Base-by-base conservation (phyloP, 1,140 invertebrate genomes). In the Macrobrachium nipponense region DNA sequence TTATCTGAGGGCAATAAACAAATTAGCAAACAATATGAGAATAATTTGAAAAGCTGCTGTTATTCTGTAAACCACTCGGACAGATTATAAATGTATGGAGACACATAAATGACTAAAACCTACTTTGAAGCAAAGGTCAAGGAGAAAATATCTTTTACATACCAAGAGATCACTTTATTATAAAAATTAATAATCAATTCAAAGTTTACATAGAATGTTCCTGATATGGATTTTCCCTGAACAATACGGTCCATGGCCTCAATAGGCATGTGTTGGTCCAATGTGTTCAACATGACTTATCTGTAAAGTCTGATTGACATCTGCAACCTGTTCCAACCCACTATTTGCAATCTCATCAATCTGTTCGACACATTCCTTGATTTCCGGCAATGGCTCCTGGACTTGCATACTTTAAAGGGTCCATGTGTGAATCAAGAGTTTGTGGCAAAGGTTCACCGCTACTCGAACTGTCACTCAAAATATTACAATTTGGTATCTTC, bases 191-290 rank as follows among this genome's bases (percentile, higher is more conserved):
- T 36, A 36, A 36, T 36, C 27, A 36, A 36, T 4, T 36, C 27
- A 36, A 36, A 36, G 27, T 36, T 4, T 36, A 36, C 27, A 36
- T 36, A 36, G 27, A 36, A 4, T 36, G 27, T 36, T 36, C 27
- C 72, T 61, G 80, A 62, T 79, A 79, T 58, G 72, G 83, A 70
- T 76, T 86, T n/a, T 15, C 61, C 83, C 59, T 86, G 83, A n/a
- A 86, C 83, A 79, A 86, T 77, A 20, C 83, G 62, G 36, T 86
- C 83, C 83, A 86, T 86, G 43, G 83, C 83, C 66, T 86, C 83
- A 61, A 86, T 14, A 36, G 83, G 83, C 83, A 86, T 86, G 51
- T 86, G 83, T n/a, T 86, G n/a, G n/a, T n/a, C n/a, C 83, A 51
- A 86, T 86, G 58, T 86, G 83, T 58, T 80, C 83, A 44, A 86